A percentile compares a stretch with the other conserved stretches of the same genome.
These are phyloP conservation scores for Peromyscus maniculatus DNA, from an alignment of 2,113 vertebrate species.

Conservation along the genomic window DNA sequence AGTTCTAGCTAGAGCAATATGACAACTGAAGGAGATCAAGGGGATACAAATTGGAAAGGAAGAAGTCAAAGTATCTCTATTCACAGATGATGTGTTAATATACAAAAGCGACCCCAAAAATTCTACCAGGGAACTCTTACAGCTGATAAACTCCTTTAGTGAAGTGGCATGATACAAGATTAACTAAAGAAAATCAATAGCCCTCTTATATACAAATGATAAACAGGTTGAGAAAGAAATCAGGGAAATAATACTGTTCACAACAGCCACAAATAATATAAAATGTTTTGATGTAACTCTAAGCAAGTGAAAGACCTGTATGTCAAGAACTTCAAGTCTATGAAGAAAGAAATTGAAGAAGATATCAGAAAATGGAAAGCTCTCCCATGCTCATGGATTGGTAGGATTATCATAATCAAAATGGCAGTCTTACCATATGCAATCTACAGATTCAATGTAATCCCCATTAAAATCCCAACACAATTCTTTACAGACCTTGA, in stretches of 20 bases:
- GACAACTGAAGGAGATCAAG: background rate
- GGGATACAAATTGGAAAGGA: background rate
- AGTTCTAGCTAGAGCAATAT: background rate
- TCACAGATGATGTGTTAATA: background rate
- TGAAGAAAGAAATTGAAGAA: background rate
- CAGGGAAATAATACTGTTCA: background rate
- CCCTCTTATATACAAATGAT: background rate
- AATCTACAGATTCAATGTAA: background rate
- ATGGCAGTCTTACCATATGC: background rate
- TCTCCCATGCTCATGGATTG: background rate
- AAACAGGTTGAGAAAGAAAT: background rate
- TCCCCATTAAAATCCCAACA: background rate
- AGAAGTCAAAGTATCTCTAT: background rate
- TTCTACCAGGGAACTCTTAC: background rate
- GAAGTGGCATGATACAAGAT: background rate
- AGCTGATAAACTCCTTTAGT: background rate
- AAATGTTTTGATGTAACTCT: background rate
- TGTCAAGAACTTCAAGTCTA: background rate
- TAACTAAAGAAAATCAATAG: background rate
- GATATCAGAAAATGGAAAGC: background rate
- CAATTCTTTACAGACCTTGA: background rate
- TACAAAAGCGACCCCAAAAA: background rate
- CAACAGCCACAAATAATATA: background rate
- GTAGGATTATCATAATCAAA: background rate
- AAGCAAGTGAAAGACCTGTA: background rate